phyloP scores from a whole-genome alignment of 2,797 vertebrate genomes.

The Rhynchotus rufescens region DNA sequence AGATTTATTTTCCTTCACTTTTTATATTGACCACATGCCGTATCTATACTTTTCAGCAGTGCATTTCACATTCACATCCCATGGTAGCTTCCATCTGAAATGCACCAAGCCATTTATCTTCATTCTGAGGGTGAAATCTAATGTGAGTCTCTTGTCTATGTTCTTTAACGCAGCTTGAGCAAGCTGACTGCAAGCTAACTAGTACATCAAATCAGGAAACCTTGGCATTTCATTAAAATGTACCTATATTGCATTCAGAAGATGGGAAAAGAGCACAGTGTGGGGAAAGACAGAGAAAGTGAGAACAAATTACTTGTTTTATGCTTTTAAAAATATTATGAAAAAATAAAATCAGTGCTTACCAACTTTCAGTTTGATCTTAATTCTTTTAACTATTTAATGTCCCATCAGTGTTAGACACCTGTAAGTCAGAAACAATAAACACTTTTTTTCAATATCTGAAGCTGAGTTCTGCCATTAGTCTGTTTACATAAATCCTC shows the following conservation, averaged over 20 bases:
- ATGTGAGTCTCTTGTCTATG: constrained; percentile 66
- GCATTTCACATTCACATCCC: constrained; percentile 55
- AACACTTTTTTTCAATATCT: not conserved
- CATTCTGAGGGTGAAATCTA: constrained; percentile 74
- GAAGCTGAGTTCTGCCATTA: not conserved
- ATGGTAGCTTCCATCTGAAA: constrained; percentile 51
- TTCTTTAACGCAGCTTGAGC: constrained; percentile 58
- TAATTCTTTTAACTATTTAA: not conserved
- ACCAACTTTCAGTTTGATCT: not conserved
- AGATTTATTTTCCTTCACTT: constrained; percentile 54
- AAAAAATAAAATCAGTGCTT: not conserved
- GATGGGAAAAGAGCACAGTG: not conserved
- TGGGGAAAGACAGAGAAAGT: not conserved
- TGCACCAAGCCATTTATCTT: constrained; percentile 78
- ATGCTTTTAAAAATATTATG: not conserved
- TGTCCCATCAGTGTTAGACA: not conserved
- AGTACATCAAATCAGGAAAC: constrained; percentile 53
- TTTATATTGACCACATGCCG: constrained; percentile 2
- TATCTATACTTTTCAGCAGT: not conserved
- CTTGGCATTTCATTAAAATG: constrained; percentile 59
- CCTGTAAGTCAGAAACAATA: not conserved
- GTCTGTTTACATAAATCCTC: not conserved
- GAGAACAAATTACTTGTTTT: not conserved
- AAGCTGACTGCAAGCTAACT: constrained; percentile 61
- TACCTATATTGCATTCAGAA: not conserved